Conservation (phyloP, 1,140 invertebrate genomes). For the Charaxes varanes region DNA sequence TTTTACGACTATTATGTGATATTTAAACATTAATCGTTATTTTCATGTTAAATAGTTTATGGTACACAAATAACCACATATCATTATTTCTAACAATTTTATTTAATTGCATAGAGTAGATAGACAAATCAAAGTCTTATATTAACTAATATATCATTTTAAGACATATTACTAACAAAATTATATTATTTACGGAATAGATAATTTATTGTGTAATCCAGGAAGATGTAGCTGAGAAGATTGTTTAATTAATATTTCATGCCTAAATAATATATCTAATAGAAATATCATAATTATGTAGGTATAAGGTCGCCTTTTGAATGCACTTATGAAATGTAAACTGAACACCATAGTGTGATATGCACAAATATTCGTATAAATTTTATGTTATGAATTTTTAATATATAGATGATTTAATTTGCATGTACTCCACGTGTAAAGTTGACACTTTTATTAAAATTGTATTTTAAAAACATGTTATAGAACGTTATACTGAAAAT, state of each 20-base stretch:
- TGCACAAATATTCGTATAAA: slow-evolving; percentile 28
- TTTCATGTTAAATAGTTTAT: slow-evolving; percentile 61
- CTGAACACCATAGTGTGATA: slow-evolving; percentile 24
- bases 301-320: slow-evolving; percentile 21
- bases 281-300: no score
- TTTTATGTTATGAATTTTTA: slow-evolving; percentile 25
- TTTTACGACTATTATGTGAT: slow-evolving; percentile 71
- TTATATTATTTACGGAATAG: slow-evolving; percentile 10
- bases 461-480: slow-evolving; percentile 48
- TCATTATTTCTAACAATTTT: slow-evolving; percentile 59
- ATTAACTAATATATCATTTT: slow-evolving; percentile 9
- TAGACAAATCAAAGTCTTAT: slow-evolving; percentile 6
- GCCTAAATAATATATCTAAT: slow-evolving; percentile 6
- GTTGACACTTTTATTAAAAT: slow-evolving; percentile 33
- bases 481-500: slow-evolving; percentile 45
- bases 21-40: slow-evolving; percentile 66
- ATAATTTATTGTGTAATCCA: slow-evolving; percentile 25
- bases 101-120: slow-evolving; percentile 33
- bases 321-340: slow-evolving; percentile 29
- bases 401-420: slow-evolving; percentile 33
- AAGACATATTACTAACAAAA: slow-evolving; percentile 14
- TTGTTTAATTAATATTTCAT: slow-evolving; percentile 5
- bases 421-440: slow-evolving; percentile 30
- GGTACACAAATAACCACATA: slow-evolving; percentile 62
- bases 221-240: slow-evolving; percentile 13